Evolutionary conservation across 2,797 vertebrate species (phyloP).

Genomic region (Coreius guichenoti): DNA sequence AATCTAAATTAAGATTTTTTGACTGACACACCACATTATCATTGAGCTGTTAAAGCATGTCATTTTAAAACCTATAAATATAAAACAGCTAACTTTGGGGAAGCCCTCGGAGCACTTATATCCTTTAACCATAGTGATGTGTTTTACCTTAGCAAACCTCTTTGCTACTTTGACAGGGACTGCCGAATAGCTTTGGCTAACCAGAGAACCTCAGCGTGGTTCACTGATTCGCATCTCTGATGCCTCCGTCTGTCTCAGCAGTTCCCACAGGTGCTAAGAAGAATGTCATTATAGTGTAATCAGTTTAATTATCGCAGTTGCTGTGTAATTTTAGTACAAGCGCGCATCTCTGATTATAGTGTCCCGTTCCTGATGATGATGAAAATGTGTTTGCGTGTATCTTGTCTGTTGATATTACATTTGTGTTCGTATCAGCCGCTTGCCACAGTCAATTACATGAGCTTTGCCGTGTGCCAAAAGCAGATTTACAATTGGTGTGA

Average conservation of each 20-base stretch:
- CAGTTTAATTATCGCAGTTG: background rate
- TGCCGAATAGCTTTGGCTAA: background rate
- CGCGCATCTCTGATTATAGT: conserved; percentile 1
- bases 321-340: background rate
- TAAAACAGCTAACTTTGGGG: background rate
- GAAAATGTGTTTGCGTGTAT: background rate
- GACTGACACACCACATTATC: conserved; percentile 10
- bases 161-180: conserved; percentile 24
- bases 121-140: background rate
- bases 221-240: background rate
- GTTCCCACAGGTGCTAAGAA: background rate
- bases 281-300: conserved; percentile 4
- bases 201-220: conserved; percentile 23
- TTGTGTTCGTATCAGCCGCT: background rate
- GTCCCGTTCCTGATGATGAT: background rate
- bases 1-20: background rate
- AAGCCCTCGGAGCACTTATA: background rate
- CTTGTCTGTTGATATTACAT: background rate
- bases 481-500: background rate
- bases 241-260: background rate
- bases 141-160: conserved; percentile 22
- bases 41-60: conserved; percentile 14
- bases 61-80: conserved; percentile 29
- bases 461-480: background rate
- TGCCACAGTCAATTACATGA: background rate